A percentile compares a stretch with the other conserved stretches of the same genome.
Evolutionary conservation across 1,140 invertebrate genomes (phyloP).

Genomic region (Lepidurus apus): DNA sequence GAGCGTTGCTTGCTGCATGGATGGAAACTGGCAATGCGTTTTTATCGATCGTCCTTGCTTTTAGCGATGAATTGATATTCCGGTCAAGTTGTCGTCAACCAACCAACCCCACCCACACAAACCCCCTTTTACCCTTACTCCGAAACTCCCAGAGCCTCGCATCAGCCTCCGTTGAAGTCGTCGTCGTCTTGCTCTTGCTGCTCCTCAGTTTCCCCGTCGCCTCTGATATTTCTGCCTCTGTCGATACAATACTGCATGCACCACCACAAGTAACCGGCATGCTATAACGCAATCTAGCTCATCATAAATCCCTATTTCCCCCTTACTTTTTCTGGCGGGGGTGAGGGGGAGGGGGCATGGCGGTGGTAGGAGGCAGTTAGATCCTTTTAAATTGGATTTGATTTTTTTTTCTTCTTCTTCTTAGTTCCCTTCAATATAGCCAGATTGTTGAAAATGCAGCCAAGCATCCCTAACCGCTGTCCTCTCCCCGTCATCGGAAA

Average conservation of each 20-base stretch:
- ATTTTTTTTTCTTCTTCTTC: background rate
- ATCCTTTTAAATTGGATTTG: constrained; percentile 18
- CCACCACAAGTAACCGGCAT: constrained; percentile 9
- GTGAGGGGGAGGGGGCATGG: background rate
- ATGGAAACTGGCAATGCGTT: constrained; percentile 18
- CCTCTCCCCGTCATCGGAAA: background rate
- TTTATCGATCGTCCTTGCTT: constrained; percentile 5
- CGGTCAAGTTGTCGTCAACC: constrained; percentile 20
- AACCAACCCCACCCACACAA: background rate
- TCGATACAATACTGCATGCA: constrained; percentile 16
- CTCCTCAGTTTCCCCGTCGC: background rate
- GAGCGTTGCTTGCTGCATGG: constrained; percentile 20
- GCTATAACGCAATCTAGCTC: constrained; percentile 18
- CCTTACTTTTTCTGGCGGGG: background rate
- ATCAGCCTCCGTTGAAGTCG: background rate
- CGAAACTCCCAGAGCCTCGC: background rate
- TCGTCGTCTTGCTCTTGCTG: background rate
- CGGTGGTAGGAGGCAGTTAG: background rate
- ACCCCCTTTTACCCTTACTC: background rate
- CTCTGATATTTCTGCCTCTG: constrained; percentile 17
- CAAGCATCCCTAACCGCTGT: constrained; percentile 17
- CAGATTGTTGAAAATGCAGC: background rate
- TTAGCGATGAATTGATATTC: constrained; percentile 22
- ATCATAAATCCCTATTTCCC: constrained; percentile 10
- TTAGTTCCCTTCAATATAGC: background rate